Base-by-base conservation (phyloP, 2,797 vertebrate species). In the Tolypeutes matacus region DNA sequence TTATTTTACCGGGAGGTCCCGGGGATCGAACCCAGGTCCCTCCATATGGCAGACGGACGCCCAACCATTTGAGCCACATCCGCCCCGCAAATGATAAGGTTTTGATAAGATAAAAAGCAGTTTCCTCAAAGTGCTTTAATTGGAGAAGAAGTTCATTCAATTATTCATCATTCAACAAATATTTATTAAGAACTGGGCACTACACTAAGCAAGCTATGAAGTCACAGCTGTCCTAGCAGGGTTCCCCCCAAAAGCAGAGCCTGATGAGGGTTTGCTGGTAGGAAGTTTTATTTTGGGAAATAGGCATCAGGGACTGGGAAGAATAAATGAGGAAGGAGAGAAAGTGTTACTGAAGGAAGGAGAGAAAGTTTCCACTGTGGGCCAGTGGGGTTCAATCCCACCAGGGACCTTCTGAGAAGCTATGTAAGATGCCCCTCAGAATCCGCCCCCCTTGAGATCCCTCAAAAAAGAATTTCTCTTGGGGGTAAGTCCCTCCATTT, bases 41-140 rank as follows among this genome's bases (percentile, higher is more conserved):
- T n/a, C n/a, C n/a, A n/a, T n/a, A n/a, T n/a, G n/a, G n/a, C n/a
- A n/a, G n/a, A n/a, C n/a, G n/a, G n/a, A n/a, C n/a, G n/a, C n/a
- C n/a, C n/a, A n/a, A n/a, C n/a, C n/a, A n/a, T n/a, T n/a, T n/a
- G n/a, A n/a, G n/a, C n/a, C n/a, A n/a, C n/a, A n/a, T n/a, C n/a
- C n/a, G n/a, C n/a, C n/a, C n/a, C n/a, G n/a, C 58, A 82, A 60
- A 39, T 84, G 60, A 84, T 82, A 82, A 72, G n/a, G 1, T 78
- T 78, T 73, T 76, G 31, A 53, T 75, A 42, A 93, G 53, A 23
- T 86, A 46, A 91, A 95, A 81, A 56, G 13, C 29, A 27, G 49
- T 46, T 82, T 53, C 87, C 42, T 64, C 25, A 93, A 67, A 86
- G 21, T 14, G 11, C 15, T 49, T 27, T 84, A 53, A 56, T 17